These are phyloP conservation scores for Thamnophis sirtalis DNA, from an alignment of 2,113 vertebrate genomes.

Conservation along the genomic window DNA sequence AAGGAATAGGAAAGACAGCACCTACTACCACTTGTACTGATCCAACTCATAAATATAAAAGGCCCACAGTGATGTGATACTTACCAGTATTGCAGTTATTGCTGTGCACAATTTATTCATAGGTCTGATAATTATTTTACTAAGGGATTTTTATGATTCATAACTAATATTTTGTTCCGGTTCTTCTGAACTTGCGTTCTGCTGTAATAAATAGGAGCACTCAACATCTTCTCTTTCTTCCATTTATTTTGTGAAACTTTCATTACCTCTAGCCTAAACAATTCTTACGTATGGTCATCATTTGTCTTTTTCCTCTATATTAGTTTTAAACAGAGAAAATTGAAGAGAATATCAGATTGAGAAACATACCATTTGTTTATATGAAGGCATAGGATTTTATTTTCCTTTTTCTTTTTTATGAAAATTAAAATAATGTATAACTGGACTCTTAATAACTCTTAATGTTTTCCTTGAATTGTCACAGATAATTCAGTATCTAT, in stretches of 20 bases:
- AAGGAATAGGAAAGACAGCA: not conserved
- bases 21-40: not conserved
- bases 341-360: not conserved
- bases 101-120: not conserved
- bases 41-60: not conserved
- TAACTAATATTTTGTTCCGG: not conserved
- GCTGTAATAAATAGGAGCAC: not conserved
- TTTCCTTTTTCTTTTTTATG: not conserved
- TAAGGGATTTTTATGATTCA: not conserved
- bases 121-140: not conserved
- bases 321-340: constrained; percentile 2
- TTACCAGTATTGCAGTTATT: not conserved
- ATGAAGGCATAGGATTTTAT: not conserved
- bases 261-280: not conserved
- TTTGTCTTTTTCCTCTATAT: not conserved
- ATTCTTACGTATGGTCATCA: not conserved
- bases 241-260: not conserved
- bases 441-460: not conserved
- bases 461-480: not conserved
- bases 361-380: not conserved
- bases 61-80: not conserved
- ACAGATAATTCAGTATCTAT: not conserved
- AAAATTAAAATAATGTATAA: not conserved
- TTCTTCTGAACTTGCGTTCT: not conserved
- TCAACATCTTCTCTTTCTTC: not conserved